A percentile compares a stretch with the other conserved stretches of the same genome.
Conservation (phyloP, 2,113 vertebrate genomes). For the Anarrhichthys ocellatus region DNA sequence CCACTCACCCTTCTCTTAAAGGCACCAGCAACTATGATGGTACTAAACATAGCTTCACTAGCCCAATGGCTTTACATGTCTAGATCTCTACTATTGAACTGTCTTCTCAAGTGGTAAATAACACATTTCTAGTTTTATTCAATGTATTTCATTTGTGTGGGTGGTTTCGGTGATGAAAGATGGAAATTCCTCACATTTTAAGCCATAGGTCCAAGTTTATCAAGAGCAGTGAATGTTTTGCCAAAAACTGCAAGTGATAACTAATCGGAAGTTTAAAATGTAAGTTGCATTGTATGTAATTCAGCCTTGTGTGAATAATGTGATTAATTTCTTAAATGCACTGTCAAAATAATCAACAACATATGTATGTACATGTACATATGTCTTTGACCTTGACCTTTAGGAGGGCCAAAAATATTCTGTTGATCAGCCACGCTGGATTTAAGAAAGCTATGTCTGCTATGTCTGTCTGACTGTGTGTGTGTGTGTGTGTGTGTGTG, state of each 20-base stretch:
- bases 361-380: not conserved
- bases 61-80: conserved; percentile 19
- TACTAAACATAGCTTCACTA: conserved; percentile 60
- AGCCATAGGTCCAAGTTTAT: not conserved
- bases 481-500: not conserved
- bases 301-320: not conserved
- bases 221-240: not conserved
- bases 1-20: conserved; percentile 63
- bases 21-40: conserved; percentile 39
- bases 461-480: not conserved
- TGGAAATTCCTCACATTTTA: not conserved
- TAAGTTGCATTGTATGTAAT: not conserved
- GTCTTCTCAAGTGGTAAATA: conserved; percentile 3
- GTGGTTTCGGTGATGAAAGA: not conserved
- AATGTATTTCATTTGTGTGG: not conserved
- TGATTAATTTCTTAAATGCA: not conserved
- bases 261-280: not conserved
- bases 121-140: not conserved
- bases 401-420: conserved; percentile 11
- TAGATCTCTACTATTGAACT: conserved; percentile 1
- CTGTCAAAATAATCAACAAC: not conserved
- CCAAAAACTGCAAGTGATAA: not conserved
- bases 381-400: conserved; percentile 8
- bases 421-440: conserved; percentile 2
- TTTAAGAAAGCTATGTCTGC: not conserved